Percentiles rank a stretch among this genome's conserved stretches.
These are phyloP conservation scores for Tanaodytes sp. DNA, from an alignment of 2,888 invertebrate genomes.

Conservation along the genomic window DNA sequence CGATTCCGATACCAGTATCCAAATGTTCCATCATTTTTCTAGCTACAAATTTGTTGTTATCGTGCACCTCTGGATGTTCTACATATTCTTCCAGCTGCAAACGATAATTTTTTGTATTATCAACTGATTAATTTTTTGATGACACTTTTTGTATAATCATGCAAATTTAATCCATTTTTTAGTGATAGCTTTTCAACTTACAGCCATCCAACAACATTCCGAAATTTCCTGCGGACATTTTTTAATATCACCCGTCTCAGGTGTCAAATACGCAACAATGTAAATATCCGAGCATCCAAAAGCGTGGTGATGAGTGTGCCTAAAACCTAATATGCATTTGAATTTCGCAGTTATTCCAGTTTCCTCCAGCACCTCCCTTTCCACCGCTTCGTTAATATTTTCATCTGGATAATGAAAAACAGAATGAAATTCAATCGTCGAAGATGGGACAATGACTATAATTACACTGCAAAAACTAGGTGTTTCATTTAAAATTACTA, in stretches of 20 bases:
- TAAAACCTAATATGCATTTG: constrained; percentile 82
- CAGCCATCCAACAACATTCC: constrained; percentile 87
- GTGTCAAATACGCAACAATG: constrained; percentile 82
- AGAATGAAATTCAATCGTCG: too few relatives aligned
- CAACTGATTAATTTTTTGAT: constrained; percentile 2
- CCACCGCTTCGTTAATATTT: constrained; percentile 85
- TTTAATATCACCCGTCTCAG: constrained; percentile 77
- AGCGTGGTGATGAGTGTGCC: constrained; percentile 84
- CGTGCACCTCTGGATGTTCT: constrained; percentile 81
- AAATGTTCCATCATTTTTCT: constrained; percentile 80
- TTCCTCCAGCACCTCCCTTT: constrained; percentile 92
- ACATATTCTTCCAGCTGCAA: constrained; percentile 78
- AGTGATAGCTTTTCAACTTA: too few relatives aligned
- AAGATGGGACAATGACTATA: too few relatives aligned
- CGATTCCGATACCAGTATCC: constrained; percentile 77
- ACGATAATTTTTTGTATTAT: too few relatives aligned
- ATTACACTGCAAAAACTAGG: too few relatives aligned
- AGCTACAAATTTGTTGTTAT: constrained; percentile 81
- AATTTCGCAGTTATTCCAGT: constrained; percentile 87
- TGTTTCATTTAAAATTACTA: too few relatives aligned
- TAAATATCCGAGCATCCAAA: constrained; percentile 92
- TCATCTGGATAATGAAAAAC: constrained; percentile 80
- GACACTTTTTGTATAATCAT: too few relatives aligned
- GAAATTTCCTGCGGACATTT: constrained; percentile 86
- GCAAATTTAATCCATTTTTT: too few relatives aligned